Evolutionary conservation across 2,888 invertebrate genomes (phyloP).

Genomic region (Melanchra persicariae): DNA sequence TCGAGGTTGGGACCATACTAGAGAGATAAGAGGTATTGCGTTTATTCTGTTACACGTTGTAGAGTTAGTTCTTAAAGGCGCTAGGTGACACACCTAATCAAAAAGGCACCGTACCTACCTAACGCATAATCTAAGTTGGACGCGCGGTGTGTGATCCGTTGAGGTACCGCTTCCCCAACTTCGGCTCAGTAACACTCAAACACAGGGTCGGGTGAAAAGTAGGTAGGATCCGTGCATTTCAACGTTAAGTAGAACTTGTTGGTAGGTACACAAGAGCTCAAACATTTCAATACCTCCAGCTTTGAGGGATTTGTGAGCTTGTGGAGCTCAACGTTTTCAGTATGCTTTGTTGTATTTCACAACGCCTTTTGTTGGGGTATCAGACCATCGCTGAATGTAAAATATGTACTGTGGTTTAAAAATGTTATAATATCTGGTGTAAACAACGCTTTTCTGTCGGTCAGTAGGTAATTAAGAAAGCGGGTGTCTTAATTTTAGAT

Average conservation of each 20-base stretch:
- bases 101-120: no score
- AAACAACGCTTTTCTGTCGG: no score
- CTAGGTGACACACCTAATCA: no score
- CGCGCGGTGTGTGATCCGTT: no score
- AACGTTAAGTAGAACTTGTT: not conserved
- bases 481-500: no score
- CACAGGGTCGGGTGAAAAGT: not conserved
- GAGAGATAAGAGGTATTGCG: no score
- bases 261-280: not conserved
- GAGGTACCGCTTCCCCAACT: not conserved
- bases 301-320: slow-evolving; percentile 33
- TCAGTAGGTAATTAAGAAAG: no score
- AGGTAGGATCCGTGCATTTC: not conserved
- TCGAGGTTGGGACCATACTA: no score
- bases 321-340: not conserved
- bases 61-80: no score
- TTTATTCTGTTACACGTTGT: no score
- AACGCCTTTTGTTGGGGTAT: not conserved
- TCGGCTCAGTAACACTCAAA: not conserved
- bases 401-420: not conserved
- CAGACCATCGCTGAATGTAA: not conserved
- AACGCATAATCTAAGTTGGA: no score
- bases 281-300: slow-evolving; percentile 30
- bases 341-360: slow-evolving; percentile 16
- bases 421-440: not conserved